Evolutionary conservation across 2,797 vertebrate species (phyloP), one percentile per base, ranked within the genome.

Genomic region (Moxostoma hubbsi): DNA sequence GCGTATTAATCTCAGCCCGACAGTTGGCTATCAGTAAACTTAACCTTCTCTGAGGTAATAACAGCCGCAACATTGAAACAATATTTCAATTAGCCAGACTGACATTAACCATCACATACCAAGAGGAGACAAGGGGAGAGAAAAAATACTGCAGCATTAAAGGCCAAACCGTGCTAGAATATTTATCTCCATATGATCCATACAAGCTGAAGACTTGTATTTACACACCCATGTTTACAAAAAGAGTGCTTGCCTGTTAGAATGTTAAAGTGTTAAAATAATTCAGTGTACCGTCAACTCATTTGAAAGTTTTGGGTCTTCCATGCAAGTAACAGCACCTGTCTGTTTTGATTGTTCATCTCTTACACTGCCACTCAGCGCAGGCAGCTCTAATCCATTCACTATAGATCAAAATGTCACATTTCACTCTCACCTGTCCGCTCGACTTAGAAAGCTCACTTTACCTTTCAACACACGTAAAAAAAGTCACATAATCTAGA

Each of bases 31-130:
- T 89, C 89, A 89, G 92, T 91, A 92, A 94, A 92, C 90, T 89
- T 90, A 92, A 91, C 91, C 89, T 91, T 91, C 90, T 92, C 89
- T 78, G 88, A 90, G 91, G 90, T 93, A 92, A 91, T 85, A 88
- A 91, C 88, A 79, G 81, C 82, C 77, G 81, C 90, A 82, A 89
- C 90, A 89, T 83, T 86, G 85, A 91, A 89, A 89, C 92, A 91
- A 93, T 91, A 93, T 94, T 94, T 93, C 91, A 95, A 93, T 94
- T 92, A 93, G 90, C 80, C 83, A 85, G 88, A 72, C 86, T 84
- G 88, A 89, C 90, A 90, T 92, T 92, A 93, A 86, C 83, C 86
- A 87, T 73, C 84, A 86, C 68, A 81, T 77, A 84, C 65, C 50
- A 71, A 65, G 18, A 77, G 58, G 67, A 16, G 66, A 85, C 88